Conservation (phyloP, 2,888 invertebrate species). For the Phlogophora meticulosa region DNA sequence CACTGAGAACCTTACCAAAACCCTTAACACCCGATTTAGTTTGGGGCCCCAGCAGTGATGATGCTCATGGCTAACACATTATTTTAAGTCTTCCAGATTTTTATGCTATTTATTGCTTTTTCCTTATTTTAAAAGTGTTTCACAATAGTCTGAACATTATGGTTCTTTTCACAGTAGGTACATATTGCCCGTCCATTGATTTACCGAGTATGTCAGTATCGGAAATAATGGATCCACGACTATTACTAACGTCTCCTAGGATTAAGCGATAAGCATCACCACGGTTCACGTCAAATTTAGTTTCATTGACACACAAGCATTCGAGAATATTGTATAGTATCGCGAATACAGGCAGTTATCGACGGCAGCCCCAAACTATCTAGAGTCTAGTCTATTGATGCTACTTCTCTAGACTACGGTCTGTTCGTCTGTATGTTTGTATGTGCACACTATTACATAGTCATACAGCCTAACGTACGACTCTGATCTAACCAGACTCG, state of each 20-base stretch:
- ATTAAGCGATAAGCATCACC: constrained; percentile 18
- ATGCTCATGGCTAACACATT: constrained; percentile 18
- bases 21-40: constrained; percentile 58
- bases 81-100: background rate
- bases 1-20: constrained; percentile 56
- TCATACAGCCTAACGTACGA: constrained; percentile 15
- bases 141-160: background rate
- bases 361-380: constrained; percentile 56
- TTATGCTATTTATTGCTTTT: background rate
- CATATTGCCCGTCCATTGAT: background rate
- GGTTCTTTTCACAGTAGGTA: background rate
- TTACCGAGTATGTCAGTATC: background rate
- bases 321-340: constrained; percentile 1
- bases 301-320: constrained; percentile 17
- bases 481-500: constrained; percentile 17
- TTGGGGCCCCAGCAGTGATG: constrained; percentile 42
- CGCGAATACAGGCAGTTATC: background rate
- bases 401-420: constrained; percentile 64
- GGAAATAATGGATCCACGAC: background rate
- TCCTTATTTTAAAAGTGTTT: background rate
- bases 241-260: background rate
- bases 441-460: constrained; percentile 37
- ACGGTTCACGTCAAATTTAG: constrained; percentile 16
- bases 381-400: constrained; percentile 60
- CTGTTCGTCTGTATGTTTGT: constrained; percentile 61